A percentile compares a stretch with the other conserved stretches of the same genome.
These are phyloP conservation scores for Dendroctonus valens DNA, from an alignment of 1,140 invertebrate genomes.

Conservation along the genomic window DNA sequence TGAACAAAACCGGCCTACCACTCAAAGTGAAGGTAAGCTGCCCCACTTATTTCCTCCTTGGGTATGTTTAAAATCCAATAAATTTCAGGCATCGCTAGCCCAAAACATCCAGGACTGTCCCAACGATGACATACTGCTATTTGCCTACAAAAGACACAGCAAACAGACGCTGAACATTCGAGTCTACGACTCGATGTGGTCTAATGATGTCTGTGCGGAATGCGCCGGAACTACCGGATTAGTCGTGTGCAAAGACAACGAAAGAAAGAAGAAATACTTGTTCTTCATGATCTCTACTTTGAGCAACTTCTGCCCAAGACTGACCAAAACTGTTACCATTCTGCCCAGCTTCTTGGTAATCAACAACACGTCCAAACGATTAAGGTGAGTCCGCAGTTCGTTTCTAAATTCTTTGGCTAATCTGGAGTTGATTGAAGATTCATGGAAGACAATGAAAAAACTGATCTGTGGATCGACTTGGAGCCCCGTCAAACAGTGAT, in stretches of 20 bases:
- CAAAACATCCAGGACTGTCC: slow-evolving; percentile 64
- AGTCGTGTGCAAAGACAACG: slow-evolving; percentile 68
- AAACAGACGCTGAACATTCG: slow-evolving; percentile 62
- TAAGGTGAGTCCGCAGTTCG: slow-evolving; percentile 49
- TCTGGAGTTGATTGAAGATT: slow-evolving; percentile 53
- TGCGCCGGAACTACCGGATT: slow-evolving; percentile 71
- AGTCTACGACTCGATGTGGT: slow-evolving; percentile 73
- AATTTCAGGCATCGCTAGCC: slow-evolving; percentile 59
- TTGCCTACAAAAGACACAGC: slow-evolving; percentile 67
- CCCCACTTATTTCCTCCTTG: background rate
- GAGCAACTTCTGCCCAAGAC: slow-evolving; percentile 64
- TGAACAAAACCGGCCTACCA: slow-evolving; percentile 82
- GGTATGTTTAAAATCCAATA: background rate
- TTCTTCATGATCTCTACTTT: slow-evolving; percentile 58
- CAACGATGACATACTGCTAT: slow-evolving; percentile 65
- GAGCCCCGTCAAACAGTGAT: slow-evolving; percentile 66
- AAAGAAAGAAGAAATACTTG: slow-evolving; percentile 63
- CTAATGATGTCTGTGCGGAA: slow-evolving; percentile 68
- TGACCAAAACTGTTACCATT: slow-evolving; percentile 84
- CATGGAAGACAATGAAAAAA: slow-evolving; percentile 83
- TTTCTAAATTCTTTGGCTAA: background rate
- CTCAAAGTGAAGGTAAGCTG: slow-evolving; percentile 71
- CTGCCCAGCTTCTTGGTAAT: slow-evolving; percentile 80
- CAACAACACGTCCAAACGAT: slow-evolving; percentile 68
- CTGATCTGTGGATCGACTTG: slow-evolving; percentile 81